These are phyloP conservation scores for Montipora efflorescens DNA, from an alignment of 64 coral and sea anemone genomes.

Conservation along the genomic window DNA sequence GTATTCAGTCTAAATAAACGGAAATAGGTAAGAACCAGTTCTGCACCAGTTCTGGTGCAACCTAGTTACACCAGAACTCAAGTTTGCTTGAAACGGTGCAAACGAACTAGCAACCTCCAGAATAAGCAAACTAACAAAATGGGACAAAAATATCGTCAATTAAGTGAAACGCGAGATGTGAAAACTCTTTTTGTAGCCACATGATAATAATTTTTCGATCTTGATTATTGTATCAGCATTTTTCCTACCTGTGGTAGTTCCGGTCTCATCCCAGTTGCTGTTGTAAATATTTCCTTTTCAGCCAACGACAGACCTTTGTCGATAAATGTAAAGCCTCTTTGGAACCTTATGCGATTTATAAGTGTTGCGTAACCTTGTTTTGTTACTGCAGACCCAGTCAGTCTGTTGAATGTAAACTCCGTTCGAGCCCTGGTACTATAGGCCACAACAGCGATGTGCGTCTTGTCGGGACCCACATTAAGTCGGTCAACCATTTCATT, in stretches of 20 bases:
- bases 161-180: no score
- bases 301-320: conserved; percentile 73
- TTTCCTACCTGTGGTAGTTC: conserved; percentile 63
- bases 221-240: no score
- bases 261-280: conserved; percentile 63
- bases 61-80: no score
- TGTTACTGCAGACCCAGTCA: neutral
- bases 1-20: no score
- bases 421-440: conserved; percentile 68
- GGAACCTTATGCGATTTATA: conserved; percentile 44
- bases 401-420: conserved; percentile 45
- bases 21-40: no score
- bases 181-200: no score
- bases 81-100: no score
- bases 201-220: no score
- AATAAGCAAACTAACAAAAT: no score
- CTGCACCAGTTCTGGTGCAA: no score
- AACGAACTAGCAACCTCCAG: no score
- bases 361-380: neutral
- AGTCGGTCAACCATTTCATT: conserved; percentile 47
- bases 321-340: conserved; percentile 79
- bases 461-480: conserved; percentile 54
- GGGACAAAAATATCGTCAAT: no score
- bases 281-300: conserved; percentile 41
- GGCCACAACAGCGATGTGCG: conserved; percentile 70